Percentiles rank a stretch among this genome's conserved stretches.
Evolutionary conservation across 2,888 invertebrate species (phyloP).

Genomic region (Catocala sponsa): DNA sequence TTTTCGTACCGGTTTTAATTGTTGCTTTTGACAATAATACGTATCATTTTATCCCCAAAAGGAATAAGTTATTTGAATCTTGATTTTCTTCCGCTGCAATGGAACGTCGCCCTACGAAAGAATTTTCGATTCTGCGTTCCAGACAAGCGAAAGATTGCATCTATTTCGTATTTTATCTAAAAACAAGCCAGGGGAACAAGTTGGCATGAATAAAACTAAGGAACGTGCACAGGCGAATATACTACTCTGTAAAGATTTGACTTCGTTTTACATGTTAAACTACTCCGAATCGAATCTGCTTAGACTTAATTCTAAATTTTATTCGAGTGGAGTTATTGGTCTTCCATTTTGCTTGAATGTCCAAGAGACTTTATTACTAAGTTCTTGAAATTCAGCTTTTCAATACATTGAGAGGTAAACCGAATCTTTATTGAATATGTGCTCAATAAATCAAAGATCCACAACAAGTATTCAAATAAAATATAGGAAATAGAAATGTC

Average conservation of each 20-base stretch:
- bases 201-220: constrained; percentile 64
- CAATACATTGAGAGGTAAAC: constrained; percentile 1
- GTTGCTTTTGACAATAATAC: too few species aligned
- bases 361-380: not conserved
- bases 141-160: constrained; percentile 71
- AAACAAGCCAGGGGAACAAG: constrained; percentile 64
- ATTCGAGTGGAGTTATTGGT: not conserved
- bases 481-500: constrained; percentile 12
- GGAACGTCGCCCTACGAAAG: constrained; percentile 26
- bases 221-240: constrained; percentile 53
- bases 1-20: too few species aligned
- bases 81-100: constrained; percentile 16
- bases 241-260: constrained; percentile 44
- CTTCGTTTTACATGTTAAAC: constrained; percentile 64
- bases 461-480: constrained; percentile 21
- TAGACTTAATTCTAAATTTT: constrained; percentile 18
- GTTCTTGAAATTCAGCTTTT: not conserved
- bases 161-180: constrained; percentile 72
- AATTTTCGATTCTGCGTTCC: constrained; percentile 55
- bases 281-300: constrained; percentile 45
- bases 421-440: constrained; percentile 27
- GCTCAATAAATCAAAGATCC: constrained; percentile 26
- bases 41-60: too few species aligned
- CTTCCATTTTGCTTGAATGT: not conserved
- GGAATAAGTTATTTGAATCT: not conserved